Conservation (phyloP, 2,888 invertebrate species). For the Monopis laevigella region DNA sequence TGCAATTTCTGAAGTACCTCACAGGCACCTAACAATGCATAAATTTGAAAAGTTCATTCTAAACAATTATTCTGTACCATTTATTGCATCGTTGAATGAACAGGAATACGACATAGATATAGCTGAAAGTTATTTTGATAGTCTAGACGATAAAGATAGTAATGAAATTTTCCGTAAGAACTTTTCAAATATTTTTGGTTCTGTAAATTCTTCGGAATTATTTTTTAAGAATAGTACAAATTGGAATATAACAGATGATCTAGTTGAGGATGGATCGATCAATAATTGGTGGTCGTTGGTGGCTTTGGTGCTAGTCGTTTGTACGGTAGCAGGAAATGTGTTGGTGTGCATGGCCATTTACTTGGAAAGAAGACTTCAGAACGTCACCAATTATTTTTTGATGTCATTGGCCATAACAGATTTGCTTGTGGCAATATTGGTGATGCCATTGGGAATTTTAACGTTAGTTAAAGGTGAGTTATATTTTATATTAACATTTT, state of each 20-base stretch:
- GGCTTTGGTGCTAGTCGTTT: constrained; percentile 82
- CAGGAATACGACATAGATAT: neutral
- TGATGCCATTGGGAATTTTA: constrained; percentile 93
- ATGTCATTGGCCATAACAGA: constrained; percentile 96
- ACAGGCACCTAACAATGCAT: constrained; percentile 43
- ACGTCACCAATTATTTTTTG: constrained; percentile 96
- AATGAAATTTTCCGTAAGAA: neutral
- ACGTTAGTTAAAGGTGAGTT: constrained; percentile 82
- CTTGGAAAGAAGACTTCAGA: constrained; percentile 91
- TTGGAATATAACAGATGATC: constrained; percentile 20
- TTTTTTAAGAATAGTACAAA: constrained; percentile 5
- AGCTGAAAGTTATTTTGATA: neutral
- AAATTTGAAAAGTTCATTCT: constrained; percentile 26
- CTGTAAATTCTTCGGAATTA: neutral
- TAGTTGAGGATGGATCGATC: constrained; percentile 26
- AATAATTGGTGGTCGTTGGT: constrained; percentile 87
- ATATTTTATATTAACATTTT: neutral
- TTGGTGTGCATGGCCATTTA: constrained; percentile 93
- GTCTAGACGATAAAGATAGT: neutral
- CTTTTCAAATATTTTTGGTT: neutral
- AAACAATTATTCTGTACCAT: neutral
- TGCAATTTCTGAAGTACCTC: constrained; percentile 32
- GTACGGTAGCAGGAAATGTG: constrained; percentile 92
- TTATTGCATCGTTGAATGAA: neutral
- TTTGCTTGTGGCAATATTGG: constrained; percentile 91